Evolutionary conservation across 2,888 invertebrate genomes (phyloP), one percentile per base, ranked within the genome.

Genomic region (Arenicola marina): DNA sequence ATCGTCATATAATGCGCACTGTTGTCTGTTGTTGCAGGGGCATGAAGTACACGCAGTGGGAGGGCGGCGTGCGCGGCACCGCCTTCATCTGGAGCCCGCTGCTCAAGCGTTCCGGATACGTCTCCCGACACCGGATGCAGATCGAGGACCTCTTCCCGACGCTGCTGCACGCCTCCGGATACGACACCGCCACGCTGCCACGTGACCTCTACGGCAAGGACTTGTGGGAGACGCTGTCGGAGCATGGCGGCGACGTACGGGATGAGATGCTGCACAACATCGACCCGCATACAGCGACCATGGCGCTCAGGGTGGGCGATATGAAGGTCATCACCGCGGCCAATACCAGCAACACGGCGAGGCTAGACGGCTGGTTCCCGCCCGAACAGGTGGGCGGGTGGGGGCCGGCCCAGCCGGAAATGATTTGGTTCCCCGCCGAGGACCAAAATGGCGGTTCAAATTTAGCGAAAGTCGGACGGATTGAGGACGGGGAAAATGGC

Each of bases 91-190:
- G 93, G 91, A 91, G 91, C 67, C 89, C 91, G 0, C 68, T 83
- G 4, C 84, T 88, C 11, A 76, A 92, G 46, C 84, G 86, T 2
- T 86, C 86, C 56, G 83, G 85, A 1, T 86, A 91, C 32, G 87
- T 91, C 0, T 88, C 90, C 0, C 85, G 87, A 1, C 90, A 92
- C 76, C 84, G 89, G 62, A 86, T 63, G 28, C 63, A 64, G 26
- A 87, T 87, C 1, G 55, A 54, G 24, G 95, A 96, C 82, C 95
- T 95, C 94, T 80, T 95, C 56, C 95, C 95, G 0, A 95, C 95
- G 0, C 80, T 95, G 0, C 84, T 90, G 65, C 81, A 86, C 46
- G 91, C 90, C 0, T 91, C 91, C 0, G 90, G 91, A 43, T 77
- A 76, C 2, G 65, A 77, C 53, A 62, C 66, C 24, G 15, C 61